Base-by-base conservation (phyloP, 1,140 invertebrate species). In the Anastrepha ludens region DNA sequence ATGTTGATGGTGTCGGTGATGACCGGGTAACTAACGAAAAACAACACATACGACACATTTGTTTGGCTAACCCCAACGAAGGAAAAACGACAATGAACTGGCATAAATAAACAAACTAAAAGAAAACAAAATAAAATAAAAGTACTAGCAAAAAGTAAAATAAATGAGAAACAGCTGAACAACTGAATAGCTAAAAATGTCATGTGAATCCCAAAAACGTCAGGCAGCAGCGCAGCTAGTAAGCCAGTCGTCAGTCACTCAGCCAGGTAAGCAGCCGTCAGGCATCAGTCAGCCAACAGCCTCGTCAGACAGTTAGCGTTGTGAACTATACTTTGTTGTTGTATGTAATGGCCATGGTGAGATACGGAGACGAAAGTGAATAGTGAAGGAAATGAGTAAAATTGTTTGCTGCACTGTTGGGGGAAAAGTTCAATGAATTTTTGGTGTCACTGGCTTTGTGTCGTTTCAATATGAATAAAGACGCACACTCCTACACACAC, bases 391-490 rank as follows among this genome's bases (percentile, higher is more conserved):
- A 81, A 81, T 81, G 74, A 50, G 74, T 81, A 58, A 81, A 81
- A 81, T 81, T 81, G 70, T 67, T 67, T 67, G 64, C 64, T 29
- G 64, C 64, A 67, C 64, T 67, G 67, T 55, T 81, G 74, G 74
- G 74, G 74, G 74, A 81, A 81, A 81, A 81, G 74, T 81, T 81
- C 74, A 81, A 81, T 81, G 74, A 81, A 81, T 81, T 81, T 81
- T 81, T 58, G 74, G 47, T 81, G 74, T 81, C 74, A 81, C 17
- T 81, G 47, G 74, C 74, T 55, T 41, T 81, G 74, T 58, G 74
- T 17, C 74, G 47, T 41, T 81, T 44, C 74, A 81, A 20, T 70
- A 11, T 1, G 20, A 20, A 81, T 55, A 81, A 0, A 55, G 5
- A 55, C 74, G 47, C 9, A 81, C 74, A 6, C 9, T 3, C 7